These are phyloP conservation scores for Cynaeus angustus DNA, from an alignment of 2,888 invertebrate genomes.

Conservation along the genomic window DNA sequence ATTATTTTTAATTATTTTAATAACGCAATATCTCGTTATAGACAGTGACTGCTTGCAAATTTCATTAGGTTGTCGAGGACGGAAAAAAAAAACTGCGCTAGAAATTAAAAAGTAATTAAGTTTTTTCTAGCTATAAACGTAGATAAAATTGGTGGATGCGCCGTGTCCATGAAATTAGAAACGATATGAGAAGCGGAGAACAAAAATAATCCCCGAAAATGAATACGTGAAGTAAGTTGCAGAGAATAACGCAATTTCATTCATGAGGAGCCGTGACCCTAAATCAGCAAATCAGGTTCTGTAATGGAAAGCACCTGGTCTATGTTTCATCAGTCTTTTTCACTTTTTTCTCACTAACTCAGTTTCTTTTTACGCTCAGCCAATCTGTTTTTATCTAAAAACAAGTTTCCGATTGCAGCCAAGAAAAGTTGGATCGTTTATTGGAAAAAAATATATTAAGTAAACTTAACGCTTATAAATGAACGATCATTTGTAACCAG, in stretches of 20 bases:
- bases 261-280: conserved; percentile 19
- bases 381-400: conserved; percentile 48
- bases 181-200: background rate
- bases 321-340: conserved; percentile 46
- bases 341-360: conserved; percentile 43
- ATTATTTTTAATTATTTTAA: too few species aligned
- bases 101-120: too few species aligned
- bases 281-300: conserved; percentile 43
- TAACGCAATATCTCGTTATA: too few species aligned
- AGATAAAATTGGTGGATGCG: too few species aligned
- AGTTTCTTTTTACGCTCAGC: conserved; percentile 43
- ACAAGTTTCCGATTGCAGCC: conserved; percentile 44
- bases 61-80: too few species aligned
- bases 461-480: conserved; percentile 35
- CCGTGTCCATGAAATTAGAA: conserved; percentile 2
- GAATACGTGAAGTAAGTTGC: conserved; percentile 18
- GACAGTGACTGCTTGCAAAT: too few species aligned
- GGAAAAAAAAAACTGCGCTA: too few species aligned
- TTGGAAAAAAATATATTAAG: conserved; percentile 39
- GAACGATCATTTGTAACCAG: conserved; percentile 34
- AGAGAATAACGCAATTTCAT: conserved; percentile 25
- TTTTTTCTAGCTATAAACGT: too few species aligned
- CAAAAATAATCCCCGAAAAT: conserved; percentile 15
- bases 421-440: conserved; percentile 42
- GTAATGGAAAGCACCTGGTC: conserved; percentile 46